Evolutionary conservation across 2,888 invertebrate genomes (phyloP).

Genomic region (Dynastes grantii): DNA sequence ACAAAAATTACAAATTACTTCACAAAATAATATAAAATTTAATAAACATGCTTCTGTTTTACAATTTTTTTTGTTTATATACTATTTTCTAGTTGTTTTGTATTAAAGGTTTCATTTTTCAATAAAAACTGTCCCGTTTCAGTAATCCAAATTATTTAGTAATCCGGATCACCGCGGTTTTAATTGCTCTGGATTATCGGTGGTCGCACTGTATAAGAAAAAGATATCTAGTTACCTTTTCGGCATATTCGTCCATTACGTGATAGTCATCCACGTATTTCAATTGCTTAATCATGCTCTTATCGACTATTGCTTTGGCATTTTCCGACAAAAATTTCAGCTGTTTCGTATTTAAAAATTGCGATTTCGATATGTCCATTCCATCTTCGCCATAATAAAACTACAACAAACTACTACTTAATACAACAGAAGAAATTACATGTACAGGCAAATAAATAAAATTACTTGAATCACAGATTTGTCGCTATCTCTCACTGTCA

Average conservation of each 20-base stretch:
- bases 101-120: too few relatives aligned
- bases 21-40: too few relatives aligned
- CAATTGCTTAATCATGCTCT: slow-evolving; percentile 74
- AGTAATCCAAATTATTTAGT: too few relatives aligned
- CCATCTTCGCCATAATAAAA: slow-evolving; percentile 96
- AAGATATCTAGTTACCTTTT: slow-evolving; percentile 38
- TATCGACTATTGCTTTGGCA: slow-evolving; percentile 76
- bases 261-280: slow-evolving; percentile 73
- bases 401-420: slow-evolving; percentile 66
- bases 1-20: too few relatives aligned
- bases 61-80: too few relatives aligned
- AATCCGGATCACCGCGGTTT: too few relatives aligned
- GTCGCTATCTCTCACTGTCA: slow-evolving; percentile 96
- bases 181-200: too few relatives aligned
- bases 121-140: too few relatives aligned
- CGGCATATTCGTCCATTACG: slow-evolving; percentile 65
- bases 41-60: too few relatives aligned
- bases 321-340: slow-evolving; percentile 90
- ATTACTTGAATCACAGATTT: slow-evolving; percentile 89
- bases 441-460: neutral
- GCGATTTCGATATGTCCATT: slow-evolving; percentile 89
- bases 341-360: slow-evolving; percentile 85
- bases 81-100: too few relatives aligned
- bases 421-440: neutral
- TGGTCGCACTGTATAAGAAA: too few relatives aligned